Base-by-base conservation (phyloP, 2,797 vertebrate species). In the Furcifer pardalis region DNA sequence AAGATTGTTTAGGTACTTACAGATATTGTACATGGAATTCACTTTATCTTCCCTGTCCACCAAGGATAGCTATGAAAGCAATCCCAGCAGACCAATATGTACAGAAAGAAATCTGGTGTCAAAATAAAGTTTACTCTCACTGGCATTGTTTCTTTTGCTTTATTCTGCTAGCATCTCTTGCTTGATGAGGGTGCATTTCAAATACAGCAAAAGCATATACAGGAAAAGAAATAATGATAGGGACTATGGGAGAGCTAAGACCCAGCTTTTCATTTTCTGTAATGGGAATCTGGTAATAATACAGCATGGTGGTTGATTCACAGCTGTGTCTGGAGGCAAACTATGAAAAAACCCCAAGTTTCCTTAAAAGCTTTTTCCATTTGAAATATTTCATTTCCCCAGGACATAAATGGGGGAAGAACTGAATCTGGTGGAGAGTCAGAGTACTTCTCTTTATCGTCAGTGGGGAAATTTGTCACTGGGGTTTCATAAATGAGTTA, bases 231-330 rank as follows among this genome's bases (percentile, higher is more conserved):
- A 81, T 76, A 59, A 81, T 68, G 59, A 60, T 40, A 63, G 30
- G 30, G 65, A 76, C 65, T 69, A 23, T 76, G 49, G 49, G 66
- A 77, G 82, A 77, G 69, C 69, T 69, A 84, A 69, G 37, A 77
- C 30, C 63, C 73, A 32, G 46, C 69, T 84, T 84, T 81, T 80
- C 25, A 46, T 77, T 81, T 86, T 81, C 72, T 76, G 27, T 71
- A 81, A 86, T 81, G 52, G 65, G 65, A 59, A 62, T 85, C 80
- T 59, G 78, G 77, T 81, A 77, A 81, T 77, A 86, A 86, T 86
- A 77, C 62, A 62, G 65, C 82, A 84, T 49, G 69, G 73, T 52
- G n/a, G 79, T 49, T 49, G 84, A 86, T 86, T 81, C 73, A 77
- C 40, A 37, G 65, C 74, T 62, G 52, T 44, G 32, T 49, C 79